Evolutionary conservation across 2,888 invertebrate genomes (phyloP), one percentile per base, ranked within the genome.

Genomic region (Ophion obscuratus): DNA sequence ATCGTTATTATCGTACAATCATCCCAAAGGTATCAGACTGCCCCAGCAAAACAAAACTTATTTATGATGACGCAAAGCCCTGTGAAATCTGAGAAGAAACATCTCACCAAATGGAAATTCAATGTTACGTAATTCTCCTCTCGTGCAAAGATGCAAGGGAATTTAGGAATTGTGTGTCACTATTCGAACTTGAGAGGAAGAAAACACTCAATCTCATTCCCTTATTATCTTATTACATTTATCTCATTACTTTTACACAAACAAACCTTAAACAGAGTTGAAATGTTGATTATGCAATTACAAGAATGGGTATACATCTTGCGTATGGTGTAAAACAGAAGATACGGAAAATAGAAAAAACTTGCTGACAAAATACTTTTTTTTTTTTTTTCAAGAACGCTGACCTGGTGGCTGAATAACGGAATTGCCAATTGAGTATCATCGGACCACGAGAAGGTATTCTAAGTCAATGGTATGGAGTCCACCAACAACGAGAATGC

Each of bases 391-490:
- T 31, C 9, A 7, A 40, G 40, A 40, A 14, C 53, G 4, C 87
- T 93, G 79, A 93, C 92, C 2, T 92, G 89, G 80, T 86, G 90
- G 86, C 92, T 93, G 14, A 89, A 86, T 27, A 85, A 85, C n/a
- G 2, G 0, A 90, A 92, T 24, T 93, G 90, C 83, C 86, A 2
- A 61, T 10, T 1, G 9, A 92, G 87, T 81, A 85, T 94, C 76
- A 90, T 74, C 11, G 89, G 44, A 14, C 9, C 47, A 9, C 91
- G 92, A 17, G 90, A 88, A 81, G 44, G 89, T 94, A 66, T 83
- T 90, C 79, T 93, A 92, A 79, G 89, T 89, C 77, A 89, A 91
- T 31, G 94, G 93, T 20, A 88, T 84, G 7, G 92, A 93, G 73
- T 82, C 90, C 64, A 90, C 86, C 3, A 79, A 93, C 17, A 86